These are phyloP conservation scores for Thomomys bottae DNA, from an alignment of 2,113 vertebrate genomes.

Conservation along the genomic window DNA sequence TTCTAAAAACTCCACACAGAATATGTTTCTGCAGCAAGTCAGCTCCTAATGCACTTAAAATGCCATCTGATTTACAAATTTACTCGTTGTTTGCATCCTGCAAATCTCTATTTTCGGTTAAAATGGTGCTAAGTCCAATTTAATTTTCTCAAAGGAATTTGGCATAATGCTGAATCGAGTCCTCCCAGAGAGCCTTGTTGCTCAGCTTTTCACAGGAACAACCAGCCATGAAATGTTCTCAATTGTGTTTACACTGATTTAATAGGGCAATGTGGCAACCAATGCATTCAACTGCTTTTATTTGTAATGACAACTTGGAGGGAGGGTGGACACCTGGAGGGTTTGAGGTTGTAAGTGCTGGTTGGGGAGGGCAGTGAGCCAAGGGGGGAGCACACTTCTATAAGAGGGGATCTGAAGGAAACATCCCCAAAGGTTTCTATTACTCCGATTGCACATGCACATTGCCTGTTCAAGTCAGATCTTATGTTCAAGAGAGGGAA, in stretches of 20 bases:
- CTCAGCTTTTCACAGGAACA: not conserved
- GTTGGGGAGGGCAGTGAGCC: not conserved
- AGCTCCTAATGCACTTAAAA: not conserved
- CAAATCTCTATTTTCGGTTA: slow-evolving; percentile 21
- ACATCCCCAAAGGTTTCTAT: not conserved
- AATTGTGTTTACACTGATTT: not conserved
- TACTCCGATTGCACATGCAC: not conserved
- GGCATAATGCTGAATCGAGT: not conserved
- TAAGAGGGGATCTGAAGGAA: not conserved
- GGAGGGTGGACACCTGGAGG: not conserved
- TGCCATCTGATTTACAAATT: slow-evolving; percentile 6
- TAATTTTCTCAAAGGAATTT: not conserved
- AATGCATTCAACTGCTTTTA: not conserved
- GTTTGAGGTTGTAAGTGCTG: not conserved
- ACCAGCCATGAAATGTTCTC: not conserved
- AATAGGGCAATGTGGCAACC: not conserved
- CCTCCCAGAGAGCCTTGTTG: not conserved
- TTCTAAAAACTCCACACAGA: not conserved
- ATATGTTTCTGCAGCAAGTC: not conserved
- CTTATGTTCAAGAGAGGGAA: not conserved
- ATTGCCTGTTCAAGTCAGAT: not conserved
- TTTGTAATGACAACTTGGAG: not conserved
- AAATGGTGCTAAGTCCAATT: not conserved
- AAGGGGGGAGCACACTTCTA: not conserved
- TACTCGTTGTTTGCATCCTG: not conserved